Evolutionary conservation across 2,113 vertebrate species (phyloP).

Genomic region (Hylia prasina): DNA sequence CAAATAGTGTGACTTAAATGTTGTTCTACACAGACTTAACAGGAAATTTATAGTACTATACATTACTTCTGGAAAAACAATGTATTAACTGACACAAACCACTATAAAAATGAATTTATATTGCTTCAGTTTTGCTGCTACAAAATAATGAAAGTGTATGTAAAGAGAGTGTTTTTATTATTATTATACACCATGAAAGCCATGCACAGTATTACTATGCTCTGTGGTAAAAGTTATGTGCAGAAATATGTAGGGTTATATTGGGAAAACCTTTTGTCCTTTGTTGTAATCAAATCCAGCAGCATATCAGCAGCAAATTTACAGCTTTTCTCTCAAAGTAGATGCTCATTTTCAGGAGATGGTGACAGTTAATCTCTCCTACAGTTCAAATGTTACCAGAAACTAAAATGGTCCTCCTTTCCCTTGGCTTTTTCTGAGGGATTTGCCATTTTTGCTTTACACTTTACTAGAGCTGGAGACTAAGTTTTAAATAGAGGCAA

Average conservation of each 20-base stretch:
- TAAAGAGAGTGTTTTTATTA: constrained; percentile 41
- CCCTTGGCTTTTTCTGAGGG: neutral
- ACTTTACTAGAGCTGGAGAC: neutral
- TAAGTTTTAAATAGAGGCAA: neutral
- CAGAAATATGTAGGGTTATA: neutral
- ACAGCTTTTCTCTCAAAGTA: neutral
- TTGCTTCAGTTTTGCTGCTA: constrained; percentile 11
- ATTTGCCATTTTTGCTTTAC: neutral
- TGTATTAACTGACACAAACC: constrained; percentile 10
- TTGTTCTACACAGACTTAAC: neutral
- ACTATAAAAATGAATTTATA: constrained; percentile 43
- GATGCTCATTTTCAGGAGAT: neutral
- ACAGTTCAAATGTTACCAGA: neutral
- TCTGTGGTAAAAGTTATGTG: neutral
- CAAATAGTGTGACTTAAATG: neutral
- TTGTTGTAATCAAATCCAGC: neutral
- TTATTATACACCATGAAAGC: neutral
- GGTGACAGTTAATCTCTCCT: neutral
- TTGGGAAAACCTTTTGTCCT: neutral
- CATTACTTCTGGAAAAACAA: constrained; percentile 3
- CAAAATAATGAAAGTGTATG: neutral
- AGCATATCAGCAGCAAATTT: neutral
- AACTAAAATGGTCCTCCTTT: neutral
- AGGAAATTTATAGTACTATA: constrained; percentile 3
- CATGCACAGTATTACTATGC: neutral